Evolutionary conservation across 2,797 vertebrate genomes (phyloP), one percentile per base, ranked within the genome.

Genomic region (Phaenicophaeus curvirostris): DNA sequence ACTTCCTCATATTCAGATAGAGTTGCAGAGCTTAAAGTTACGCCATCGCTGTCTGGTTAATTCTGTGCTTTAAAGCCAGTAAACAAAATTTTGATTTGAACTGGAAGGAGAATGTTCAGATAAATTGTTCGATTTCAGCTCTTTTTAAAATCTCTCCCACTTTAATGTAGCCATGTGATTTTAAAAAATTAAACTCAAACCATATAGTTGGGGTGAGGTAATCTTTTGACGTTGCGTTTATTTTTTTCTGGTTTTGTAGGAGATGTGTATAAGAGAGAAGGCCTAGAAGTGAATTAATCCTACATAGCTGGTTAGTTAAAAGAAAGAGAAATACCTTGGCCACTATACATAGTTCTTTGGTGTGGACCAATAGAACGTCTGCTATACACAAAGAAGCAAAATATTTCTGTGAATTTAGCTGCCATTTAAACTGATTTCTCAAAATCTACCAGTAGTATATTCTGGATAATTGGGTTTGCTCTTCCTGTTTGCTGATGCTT

Each of bases 401-500:
- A 92, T 7, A 91, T 53, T 89, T 95, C 92, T 92, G 58, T 92
- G 94, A 96, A 92, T 87, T 94, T 39, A 69, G 51, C 46, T 94
- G 90, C 51, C 25, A 30, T 85, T 80, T 81, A 44, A 66, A 95
- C 68, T 75, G 62, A 69, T 94, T 95, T 93, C 89, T 93, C 30
- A 93, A 94, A 87, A 91, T 53, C 25, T 84, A 62, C 23, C 57
- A 24, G 35, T 66, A 65, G 53, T 79, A 15, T 92, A 30, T 80
- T 94, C 57, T 89, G 87, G 85, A 93, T 93, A 78, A 93, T 68
- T 75, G 37, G 51, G 31, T 83, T 85, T 17, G 25, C 25, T 86
- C 89, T 92, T 96, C 90, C 85, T 95, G 79, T 94, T 95, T 92
- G 86, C 78, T 92, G 78, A 42, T 95, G 82, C 53, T 92, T 89